phyloP scores from a whole-genome alignment of 92 coral and sea anemone species.

The Phymanthus crucifer region DNA sequence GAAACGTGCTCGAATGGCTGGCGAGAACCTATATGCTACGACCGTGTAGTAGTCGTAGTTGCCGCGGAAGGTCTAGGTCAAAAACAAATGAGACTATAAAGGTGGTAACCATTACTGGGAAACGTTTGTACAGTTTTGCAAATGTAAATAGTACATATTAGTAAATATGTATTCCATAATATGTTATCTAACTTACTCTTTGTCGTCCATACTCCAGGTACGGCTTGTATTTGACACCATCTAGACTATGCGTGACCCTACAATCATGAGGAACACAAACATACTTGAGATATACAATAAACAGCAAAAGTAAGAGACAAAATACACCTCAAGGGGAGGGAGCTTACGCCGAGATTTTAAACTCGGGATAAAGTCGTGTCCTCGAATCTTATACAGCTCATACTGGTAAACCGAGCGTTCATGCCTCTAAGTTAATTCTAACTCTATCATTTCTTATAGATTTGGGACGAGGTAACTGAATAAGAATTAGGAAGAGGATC shows the following conservation, averaged over 20 bases:
- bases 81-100: neutral
- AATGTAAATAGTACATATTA: too few species aligned
- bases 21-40: slow-evolving; percentile 57
- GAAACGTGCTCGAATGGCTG: slow-evolving; percentile 66
- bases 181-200: slow-evolving; percentile 24
- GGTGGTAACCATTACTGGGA: neutral
- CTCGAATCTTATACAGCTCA: too few species aligned
- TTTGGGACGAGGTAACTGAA: too few species aligned
- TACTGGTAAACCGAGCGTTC: neutral
- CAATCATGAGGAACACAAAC: neutral
- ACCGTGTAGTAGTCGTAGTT: slow-evolving; percentile 63
- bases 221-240: slow-evolving; percentile 36
- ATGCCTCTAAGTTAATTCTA: neutral
- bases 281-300: neutral
- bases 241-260: slow-evolving; percentile 39
- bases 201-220: slow-evolving; percentile 44
- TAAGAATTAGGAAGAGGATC: too few species aligned
- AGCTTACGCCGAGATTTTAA: too few species aligned
- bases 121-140: neutral
- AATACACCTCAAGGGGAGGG: too few species aligned
- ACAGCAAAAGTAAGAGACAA: neutral
- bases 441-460: too few species aligned
- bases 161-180: too few species aligned
- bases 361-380: too few species aligned
- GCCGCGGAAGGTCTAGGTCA: slow-evolving; percentile 58